Evolutionary conservation across 2,888 invertebrate species (phyloP).

Genomic region (Tanypteryx hageni): DNA sequence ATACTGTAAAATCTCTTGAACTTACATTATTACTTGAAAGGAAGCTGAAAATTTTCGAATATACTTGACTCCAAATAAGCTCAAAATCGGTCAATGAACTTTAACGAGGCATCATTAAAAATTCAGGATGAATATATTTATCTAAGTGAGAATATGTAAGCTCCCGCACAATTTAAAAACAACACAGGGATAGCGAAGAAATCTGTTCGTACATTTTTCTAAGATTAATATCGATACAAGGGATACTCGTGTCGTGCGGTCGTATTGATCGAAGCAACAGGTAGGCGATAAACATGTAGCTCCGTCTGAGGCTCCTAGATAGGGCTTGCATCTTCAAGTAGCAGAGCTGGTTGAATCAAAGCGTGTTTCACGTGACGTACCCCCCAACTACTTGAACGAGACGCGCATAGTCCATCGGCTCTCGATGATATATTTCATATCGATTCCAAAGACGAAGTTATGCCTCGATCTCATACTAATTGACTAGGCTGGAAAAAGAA

Average conservation of each 20-base stretch:
- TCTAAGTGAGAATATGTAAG: background rate
- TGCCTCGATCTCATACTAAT: background rate
- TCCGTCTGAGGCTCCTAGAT: background rate
- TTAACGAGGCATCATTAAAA: too few species aligned
- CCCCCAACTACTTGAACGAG: background rate
- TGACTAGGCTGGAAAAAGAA: background rate
- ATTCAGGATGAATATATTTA: too few species aligned
- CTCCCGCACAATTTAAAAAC: background rate
- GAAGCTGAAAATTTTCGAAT: too few species aligned
- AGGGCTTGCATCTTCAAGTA: background rate
- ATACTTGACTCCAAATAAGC: too few species aligned
- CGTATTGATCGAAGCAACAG: constrained; percentile 7
- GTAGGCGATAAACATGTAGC: constrained; percentile 6
- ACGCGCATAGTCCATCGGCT: background rate
- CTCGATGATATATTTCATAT: too few species aligned
- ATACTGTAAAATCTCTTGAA: too few species aligned
- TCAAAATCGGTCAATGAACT: too few species aligned
- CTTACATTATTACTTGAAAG: too few species aligned
- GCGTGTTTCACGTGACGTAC: background rate
- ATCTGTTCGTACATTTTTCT: constrained; percentile 27
- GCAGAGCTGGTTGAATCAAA: background rate
- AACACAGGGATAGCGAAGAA: background rate
- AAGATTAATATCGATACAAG: constrained; percentile 44
- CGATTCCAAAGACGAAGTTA: background rate
- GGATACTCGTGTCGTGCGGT: background rate